A percentile compares a stretch with the other conserved stretches of the same genome.
phyloP scores from a whole-genome alignment of 2,888 invertebrate genomes.

The Andrena minutula region DNA sequence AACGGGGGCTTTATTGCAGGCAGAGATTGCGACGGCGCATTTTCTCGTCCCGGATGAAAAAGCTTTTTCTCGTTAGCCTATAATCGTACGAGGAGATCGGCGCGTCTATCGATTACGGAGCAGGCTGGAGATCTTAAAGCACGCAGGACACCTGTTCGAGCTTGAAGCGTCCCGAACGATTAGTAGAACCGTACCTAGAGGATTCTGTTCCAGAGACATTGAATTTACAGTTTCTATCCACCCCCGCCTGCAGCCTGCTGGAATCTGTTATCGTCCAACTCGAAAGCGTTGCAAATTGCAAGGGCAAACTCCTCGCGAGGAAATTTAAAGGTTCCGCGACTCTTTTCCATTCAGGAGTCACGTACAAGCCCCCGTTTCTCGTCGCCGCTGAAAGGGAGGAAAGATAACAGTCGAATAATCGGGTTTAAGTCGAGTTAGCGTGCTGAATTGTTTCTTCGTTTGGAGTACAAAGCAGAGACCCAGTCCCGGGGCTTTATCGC shows the following conservation, averaged over 20 bases:
- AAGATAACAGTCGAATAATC: neutral
- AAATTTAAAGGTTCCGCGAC: constrained; percentile 28
- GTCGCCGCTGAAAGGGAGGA: no score
- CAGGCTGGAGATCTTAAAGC: neutral
- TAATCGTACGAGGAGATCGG: neutral
- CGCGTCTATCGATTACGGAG: neutral
- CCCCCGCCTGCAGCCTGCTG: neutral
- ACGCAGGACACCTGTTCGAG: neutral
- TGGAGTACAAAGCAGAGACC: neutral
- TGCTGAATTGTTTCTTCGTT: constrained; percentile 1
- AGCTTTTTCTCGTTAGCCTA: constrained; percentile 8
- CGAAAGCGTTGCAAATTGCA: constrained; percentile 10
- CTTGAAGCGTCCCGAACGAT: neutral
- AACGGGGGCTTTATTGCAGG: neutral
- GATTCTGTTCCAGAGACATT: neutral
- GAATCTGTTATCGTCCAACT: neutral
- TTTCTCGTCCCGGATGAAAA: constrained; percentile 2
- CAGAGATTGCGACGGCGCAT: neutral
- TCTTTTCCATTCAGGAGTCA: constrained; percentile 5
- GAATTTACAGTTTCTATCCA: neutral
- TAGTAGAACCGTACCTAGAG: neutral
- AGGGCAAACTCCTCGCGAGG: neutral
- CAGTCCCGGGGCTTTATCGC: constrained; percentile 66
- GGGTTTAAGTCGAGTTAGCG: constrained; percentile 17
- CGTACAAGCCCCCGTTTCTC: neutral